Conservation (phyloP, 2,888 invertebrate genomes). For the Artemia sp. region DNA sequence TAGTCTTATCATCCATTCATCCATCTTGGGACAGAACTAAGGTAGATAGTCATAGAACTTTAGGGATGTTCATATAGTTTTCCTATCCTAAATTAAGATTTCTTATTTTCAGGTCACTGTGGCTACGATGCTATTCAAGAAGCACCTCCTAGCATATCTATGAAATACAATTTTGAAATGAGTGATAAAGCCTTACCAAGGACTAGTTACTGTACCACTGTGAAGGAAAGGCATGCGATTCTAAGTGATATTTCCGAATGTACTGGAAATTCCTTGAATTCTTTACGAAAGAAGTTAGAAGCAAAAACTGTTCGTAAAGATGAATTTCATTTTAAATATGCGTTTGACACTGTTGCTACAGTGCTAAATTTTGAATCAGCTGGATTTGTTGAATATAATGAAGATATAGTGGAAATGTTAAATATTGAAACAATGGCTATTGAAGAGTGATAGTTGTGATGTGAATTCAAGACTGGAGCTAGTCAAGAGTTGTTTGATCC, state of each 20-base stretch:
- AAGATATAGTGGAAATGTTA: background rate
- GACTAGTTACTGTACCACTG: background rate
- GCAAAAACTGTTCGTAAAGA: slow-evolving; percentile 10
- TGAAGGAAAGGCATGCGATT: background rate
- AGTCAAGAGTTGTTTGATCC: no score
- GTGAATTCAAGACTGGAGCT: no score
- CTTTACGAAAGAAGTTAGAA: slow-evolving; percentile 11
- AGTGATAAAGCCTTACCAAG: slow-evolving; percentile 6
- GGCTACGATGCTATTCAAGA: background rate
- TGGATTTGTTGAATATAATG: slow-evolving; percentile 5
- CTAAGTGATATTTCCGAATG: background rate
- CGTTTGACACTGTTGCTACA: background rate
- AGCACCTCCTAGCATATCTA: background rate
- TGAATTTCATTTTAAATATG: slow-evolving; percentile 2
- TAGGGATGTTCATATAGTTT: no score
- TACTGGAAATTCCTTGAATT: slow-evolving; percentile 1
- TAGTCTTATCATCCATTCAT: no score
- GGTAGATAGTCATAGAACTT: no score
- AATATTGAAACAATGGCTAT: no score
- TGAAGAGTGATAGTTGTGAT: no score
- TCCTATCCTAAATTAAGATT: background rate
- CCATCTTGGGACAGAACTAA: no score
- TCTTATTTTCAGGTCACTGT: background rate
- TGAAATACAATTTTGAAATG: slow-evolving; percentile 2
- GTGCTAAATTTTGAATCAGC: background rate